Base-by-base conservation (phyloP, 2,888 invertebrate genomes). In the Liodrosophila aerea region DNA sequence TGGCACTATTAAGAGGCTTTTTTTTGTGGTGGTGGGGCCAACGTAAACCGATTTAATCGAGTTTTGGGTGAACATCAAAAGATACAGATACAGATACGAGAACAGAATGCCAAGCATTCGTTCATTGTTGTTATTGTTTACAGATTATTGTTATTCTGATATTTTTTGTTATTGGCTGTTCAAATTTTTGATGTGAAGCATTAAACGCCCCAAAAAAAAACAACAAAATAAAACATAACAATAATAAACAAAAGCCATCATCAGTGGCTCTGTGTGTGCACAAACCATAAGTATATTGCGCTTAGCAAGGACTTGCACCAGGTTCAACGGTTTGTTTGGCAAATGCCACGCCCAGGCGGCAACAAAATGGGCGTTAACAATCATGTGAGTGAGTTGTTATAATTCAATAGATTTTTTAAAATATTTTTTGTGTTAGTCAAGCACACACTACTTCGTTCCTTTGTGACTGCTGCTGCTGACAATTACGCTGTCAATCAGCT, bases 41-140 rank as follows among this genome's bases (percentile, higher is more conserved):
- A 63, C 58, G 39, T 58, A 76, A 84, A 61, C 82, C 85, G 70
- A 77, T 84, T 84, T 37, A 46, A 80, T 72, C 82, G 50, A 76
- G 85, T 84, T 76, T 68, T 39, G 34, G 46, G 36, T 4, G 22
- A 36, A 40, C 30, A 54, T 34, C 46, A 52, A 56, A 58, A 73
- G 46, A 67, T 58, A 63, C 54, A 61, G 27, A 64, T 36, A 61
- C 54, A 61, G 15, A 39, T 50, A 16, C 50, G 11, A 31, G 33
- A 27, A 22, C 4, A 22, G 15, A 18, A 27, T 36, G 15, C 30
- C 22, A 22, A 22, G 22, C 22, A 22, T 4, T 50, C 33, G 43
- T 33, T 12, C 59, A 41, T 40, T 51, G 45, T 37, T 36, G 30
- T 29, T 54, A 39, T 57, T 59, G 45, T 45, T 45, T 60, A 57